Base-by-base conservation (phyloP, 2,888 invertebrate genomes). In the Venusia cambrica region DNA sequence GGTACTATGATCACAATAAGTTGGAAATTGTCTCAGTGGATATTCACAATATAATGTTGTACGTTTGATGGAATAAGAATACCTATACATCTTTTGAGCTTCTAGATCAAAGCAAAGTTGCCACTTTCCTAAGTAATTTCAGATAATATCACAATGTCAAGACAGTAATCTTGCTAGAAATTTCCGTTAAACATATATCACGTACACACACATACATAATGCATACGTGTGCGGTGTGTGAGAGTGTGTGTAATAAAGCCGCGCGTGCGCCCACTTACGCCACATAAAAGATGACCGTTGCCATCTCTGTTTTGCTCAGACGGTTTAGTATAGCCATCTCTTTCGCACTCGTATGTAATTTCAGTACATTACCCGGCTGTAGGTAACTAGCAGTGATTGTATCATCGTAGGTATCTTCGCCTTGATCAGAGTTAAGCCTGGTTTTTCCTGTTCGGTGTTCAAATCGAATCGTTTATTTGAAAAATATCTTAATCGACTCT, bases 251-350 rank as follows among this genome's bases (percentile, higher is more conserved):
- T 37, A 61, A 62, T 63, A 68, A 72, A 70, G 57, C 52, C 62
- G 57, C 73, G 71, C 75, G 68, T 68, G 78, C 75, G 76, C 59
- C 51, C 57, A 57, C 62, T 66, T 69, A 59, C 64, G 60, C 54
- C 62, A 67, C 54, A 73, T 72, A 75, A 72, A 62, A 63, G 61
- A 67, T 61, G 62, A 57, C 40, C 61, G 34, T 48, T 31, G 14
- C 45, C 6, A 8, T 71, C 70, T 53, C 53, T 27, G 31, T 72
- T 42, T 10, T 1, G 3, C 63, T 16, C 21, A 27, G 31, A 4
- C 8, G n/a, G 6, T 4, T 8, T 9, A 30, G 27, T 37, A 8
- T 21, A 4, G 26, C 50, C 39, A 15, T 59, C 54, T 57, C 58
- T 16, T 39, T 59, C 61, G 12, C 50, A 45, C 64, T 45, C 44